phyloP scores from a whole-genome alignment of 2,113 vertebrate species.

The Pangasianodon gigas region DNA sequence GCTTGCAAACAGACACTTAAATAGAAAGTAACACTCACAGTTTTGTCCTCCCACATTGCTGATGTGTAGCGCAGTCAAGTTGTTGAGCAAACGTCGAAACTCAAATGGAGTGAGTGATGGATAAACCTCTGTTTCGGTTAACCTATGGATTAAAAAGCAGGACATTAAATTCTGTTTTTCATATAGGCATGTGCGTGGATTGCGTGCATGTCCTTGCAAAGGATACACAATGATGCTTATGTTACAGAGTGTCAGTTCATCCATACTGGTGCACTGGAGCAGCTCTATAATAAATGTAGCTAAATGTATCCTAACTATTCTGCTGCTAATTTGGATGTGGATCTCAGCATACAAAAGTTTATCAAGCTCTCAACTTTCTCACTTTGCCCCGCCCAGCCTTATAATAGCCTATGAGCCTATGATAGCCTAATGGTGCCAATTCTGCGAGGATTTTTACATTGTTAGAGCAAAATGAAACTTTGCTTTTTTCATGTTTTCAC shows the following conservation, averaged over 20 bases:
- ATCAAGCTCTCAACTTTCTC: background rate
- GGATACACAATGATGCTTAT: background rate
- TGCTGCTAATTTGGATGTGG: background rate
- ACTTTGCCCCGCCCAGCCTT: background rate
- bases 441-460: background rate
- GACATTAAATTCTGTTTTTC: slow-evolving; percentile 3
- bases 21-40: slow-evolving; percentile 70
- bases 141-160: slow-evolving; percentile 65
- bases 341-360: background rate
- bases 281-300: background rate
- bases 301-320: background rate
- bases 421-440: too few species aligned
- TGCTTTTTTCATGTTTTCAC: background rate
- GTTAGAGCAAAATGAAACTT: background rate
- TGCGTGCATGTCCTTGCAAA: background rate
- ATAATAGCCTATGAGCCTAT: too few species aligned
- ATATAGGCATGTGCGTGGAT: slow-evolving; percentile 21
- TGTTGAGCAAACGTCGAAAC: slow-evolving; percentile 84
- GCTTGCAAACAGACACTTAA: background rate
- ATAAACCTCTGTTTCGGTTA: slow-evolving; percentile 77
- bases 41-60: slow-evolving; percentile 57
- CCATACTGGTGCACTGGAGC: background rate
- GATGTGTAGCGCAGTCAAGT: slow-evolving; percentile 77
- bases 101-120: slow-evolving; percentile 72
- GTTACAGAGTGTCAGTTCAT: background rate